Conservation (phyloP, 2,113 vertebrate genomes). For the Gila orcuttii region DNA sequence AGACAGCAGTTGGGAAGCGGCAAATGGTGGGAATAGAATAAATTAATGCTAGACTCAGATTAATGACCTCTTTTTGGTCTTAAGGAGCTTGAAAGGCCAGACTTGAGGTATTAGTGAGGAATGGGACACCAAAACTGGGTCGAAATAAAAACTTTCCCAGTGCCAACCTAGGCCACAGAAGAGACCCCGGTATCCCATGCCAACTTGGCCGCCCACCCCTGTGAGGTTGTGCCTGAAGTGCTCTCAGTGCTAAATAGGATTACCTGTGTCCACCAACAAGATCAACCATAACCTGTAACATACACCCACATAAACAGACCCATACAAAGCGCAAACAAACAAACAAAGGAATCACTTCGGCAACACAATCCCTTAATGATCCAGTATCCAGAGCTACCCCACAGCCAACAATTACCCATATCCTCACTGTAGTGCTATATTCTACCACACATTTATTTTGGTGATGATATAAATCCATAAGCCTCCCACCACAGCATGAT, state of each 20-base stretch:
- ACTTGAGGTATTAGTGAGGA: constrained; percentile 20
- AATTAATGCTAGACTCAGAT: constrained; percentile 67
- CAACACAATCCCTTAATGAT: not conserved
- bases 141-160: not conserved
- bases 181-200: not conserved
- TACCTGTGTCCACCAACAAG: constrained; percentile 70
- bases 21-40: constrained; percentile 59
- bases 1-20: constrained; percentile 48
- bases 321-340: constrained; percentile 19
- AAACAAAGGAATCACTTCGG: not conserved
- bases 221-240: constrained; percentile 24
- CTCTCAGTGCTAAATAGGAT: constrained; percentile 68
- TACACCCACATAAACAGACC: constrained; percentile 28
- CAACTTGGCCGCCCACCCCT: constrained; percentile 29
- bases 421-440: constrained; percentile 4
- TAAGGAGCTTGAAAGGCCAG: constrained; percentile 63
- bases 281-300: constrained; percentile 54
- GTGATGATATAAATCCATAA: constrained; percentile 27
- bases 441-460: constrained; percentile 31
- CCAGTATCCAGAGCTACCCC: not conserved
- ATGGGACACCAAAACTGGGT: constrained; percentile 4
- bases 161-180: not conserved
- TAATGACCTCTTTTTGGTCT: constrained; percentile 71
- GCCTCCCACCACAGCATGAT: constrained; percentile 23
- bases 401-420: constrained; percentile 1